These are phyloP conservation scores for Ctenicera cuprea DNA, from an alignment of 2,888 invertebrate genomes.

Conservation along the genomic window DNA sequence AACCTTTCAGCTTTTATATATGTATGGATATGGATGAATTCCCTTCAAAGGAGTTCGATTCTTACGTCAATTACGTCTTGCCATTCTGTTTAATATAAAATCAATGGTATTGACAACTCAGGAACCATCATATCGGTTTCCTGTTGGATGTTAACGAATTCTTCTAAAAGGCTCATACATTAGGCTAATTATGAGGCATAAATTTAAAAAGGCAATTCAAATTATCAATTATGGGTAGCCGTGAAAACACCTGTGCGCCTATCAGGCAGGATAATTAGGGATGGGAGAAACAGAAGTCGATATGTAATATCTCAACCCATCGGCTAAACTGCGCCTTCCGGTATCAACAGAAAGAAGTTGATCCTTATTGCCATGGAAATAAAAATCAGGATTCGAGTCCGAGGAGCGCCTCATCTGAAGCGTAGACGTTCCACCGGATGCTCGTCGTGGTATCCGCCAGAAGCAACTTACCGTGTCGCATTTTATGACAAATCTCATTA, in stretches of 20 bases:
- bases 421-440: constrained; percentile 63
- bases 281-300: constrained; percentile 50
- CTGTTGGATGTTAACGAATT: not conserved
- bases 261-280: constrained; percentile 40
- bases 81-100: not conserved
- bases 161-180: not conserved
- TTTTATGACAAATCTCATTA: constrained; percentile 60
- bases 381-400: constrained; percentile 42
- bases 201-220: constrained; percentile 39
- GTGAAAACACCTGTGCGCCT: constrained; percentile 57
- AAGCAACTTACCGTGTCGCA: constrained; percentile 55
- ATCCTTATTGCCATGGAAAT: constrained; percentile 43
- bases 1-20: no score
- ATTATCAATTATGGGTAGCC: constrained; percentile 56
- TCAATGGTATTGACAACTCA: not conserved
- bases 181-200: not conserved
- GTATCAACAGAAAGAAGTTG: constrained; percentile 23
- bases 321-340: constrained; percentile 50
- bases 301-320: constrained; percentile 46
- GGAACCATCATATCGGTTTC: not conserved
- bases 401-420: constrained; percentile 59
- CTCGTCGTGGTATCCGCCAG: constrained; percentile 59
- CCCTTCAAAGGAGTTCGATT: no score
- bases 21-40: no score
- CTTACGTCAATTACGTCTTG: no score